These are phyloP conservation scores for Dasysyrphus albostriatus DNA, from an alignment of 2,888 invertebrate species.

Conservation along the genomic window DNA sequence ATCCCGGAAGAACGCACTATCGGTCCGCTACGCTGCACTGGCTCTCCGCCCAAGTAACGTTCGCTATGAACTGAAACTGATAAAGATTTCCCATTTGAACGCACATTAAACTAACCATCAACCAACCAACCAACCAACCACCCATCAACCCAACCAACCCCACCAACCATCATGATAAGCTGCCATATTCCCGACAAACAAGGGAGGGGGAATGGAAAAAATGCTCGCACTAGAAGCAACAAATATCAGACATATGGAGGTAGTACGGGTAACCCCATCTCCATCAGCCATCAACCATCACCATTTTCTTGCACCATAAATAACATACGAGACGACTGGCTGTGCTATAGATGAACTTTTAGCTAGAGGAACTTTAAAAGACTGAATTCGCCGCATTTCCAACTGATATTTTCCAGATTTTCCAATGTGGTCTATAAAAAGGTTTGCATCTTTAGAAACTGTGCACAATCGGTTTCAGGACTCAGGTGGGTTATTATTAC, in stretches of 20 bases:
- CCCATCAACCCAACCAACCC: neutral
- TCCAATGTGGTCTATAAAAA: constrained; percentile 36
- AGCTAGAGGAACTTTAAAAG: constrained; percentile 8
- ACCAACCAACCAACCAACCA: constrained; percentile 23
- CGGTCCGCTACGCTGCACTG: constrained; percentile 66
- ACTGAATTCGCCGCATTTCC: constrained; percentile 65
- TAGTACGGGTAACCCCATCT: neutral
- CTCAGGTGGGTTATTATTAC: no score
- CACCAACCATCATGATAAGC: constrained; percentile 62
- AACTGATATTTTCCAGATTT: constrained; percentile 53
- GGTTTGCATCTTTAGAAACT: neutral
- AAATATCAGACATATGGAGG: constrained; percentile 53
- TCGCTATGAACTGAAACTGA: constrained; percentile 80
- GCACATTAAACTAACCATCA: constrained; percentile 68
- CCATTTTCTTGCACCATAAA: constrained; percentile 39
- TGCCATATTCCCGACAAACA: constrained; percentile 63
- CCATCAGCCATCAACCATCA: neutral
- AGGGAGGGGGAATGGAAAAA: constrained; percentile 56
- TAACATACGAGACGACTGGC: constrained; percentile 40
- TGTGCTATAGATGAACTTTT: constrained; percentile 59
- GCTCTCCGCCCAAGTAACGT: constrained; percentile 76
- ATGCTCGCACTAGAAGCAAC: constrained; percentile 66
- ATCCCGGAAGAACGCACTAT: constrained; percentile 66
- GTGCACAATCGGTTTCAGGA: constrained; percentile 34
- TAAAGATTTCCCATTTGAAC: constrained; percentile 77